Evolutionary conservation across 2,113 vertebrate species (phyloP).

Genomic region (Colinus virginianus): DNA sequence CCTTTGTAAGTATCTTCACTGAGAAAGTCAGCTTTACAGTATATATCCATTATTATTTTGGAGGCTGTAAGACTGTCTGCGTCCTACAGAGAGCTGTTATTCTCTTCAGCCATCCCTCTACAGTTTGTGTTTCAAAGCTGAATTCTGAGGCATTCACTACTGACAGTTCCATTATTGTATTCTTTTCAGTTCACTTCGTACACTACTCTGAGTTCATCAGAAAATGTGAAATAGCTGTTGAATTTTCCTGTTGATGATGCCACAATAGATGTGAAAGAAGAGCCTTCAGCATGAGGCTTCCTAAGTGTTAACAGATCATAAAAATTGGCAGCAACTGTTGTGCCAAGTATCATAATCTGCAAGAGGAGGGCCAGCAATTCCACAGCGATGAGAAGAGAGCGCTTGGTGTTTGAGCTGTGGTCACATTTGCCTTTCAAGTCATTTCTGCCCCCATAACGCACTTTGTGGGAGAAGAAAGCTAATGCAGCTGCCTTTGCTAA

Average conservation of each 20-base stretch:
- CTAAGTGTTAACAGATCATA: conserved; percentile 78
- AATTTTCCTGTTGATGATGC: conserved; percentile 58
- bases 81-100: neutral
- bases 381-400: conserved; percentile 75
- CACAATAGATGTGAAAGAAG: conserved; percentile 69
- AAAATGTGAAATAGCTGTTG: conserved; percentile 44
- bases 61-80: neutral
- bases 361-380: conserved; percentile 74
- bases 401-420: conserved; percentile 73
- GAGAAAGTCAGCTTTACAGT: neutral
- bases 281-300: conserved; percentile 63
- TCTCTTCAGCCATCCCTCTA: neutral
- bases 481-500: conserved; percentile 82
- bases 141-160: conserved; percentile 56
- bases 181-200: conserved; percentile 36
- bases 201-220: conserved; percentile 32
- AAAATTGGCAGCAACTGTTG: conserved; percentile 81
- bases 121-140: conserved; percentile 46
- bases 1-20: neutral
- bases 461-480: conserved; percentile 75
- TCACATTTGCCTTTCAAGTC: conserved; percentile 81
- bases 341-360: conserved; percentile 50
- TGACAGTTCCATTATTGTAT: conserved; percentile 32
- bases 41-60: neutral
- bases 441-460: conserved; percentile 65